Evolutionary conservation across 2,113 vertebrate genomes (phyloP), one percentile per base, ranked within the genome.

Genomic region (Camelus bactrianus): DNA sequence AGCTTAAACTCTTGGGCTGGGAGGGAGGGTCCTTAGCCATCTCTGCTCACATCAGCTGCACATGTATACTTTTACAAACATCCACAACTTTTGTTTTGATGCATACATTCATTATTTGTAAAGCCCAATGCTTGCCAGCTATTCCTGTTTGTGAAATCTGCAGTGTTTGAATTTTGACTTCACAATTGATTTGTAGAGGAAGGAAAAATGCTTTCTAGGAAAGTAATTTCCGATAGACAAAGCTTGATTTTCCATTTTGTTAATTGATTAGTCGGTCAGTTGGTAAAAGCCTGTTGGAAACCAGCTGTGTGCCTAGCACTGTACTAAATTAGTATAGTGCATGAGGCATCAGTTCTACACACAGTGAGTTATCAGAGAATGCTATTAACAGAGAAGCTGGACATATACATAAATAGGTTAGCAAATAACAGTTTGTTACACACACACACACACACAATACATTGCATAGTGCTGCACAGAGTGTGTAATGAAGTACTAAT

Each of bases 111-210:
- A 86, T 97, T 95, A 96, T 96, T 81, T 91, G 93, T 60, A 77
- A 83, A 95, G 46, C 42, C 79, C 60, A 64, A 48, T 80, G 60
- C 69, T 69, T 95, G 73, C 82, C 93, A 96, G 69, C 94, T 86
- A 96, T 75, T 93, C 79, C 82, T 93, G 32, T 84, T 94, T 97
- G 58, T 93, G 58, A 97, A 98, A 97, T 94, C 79, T 94, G 95
- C 97, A 93, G 58, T 67, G 96, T 96, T 97, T 92, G 96, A 93
- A 91, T 97, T 96, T 89, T 81, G 65, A 96, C 93, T 96, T 94
- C 87, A 89, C 86, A 97, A 96, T 94, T 96, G 97, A 98, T 98
- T 95, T 97, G n/a, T 95, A 96, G 96, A 97, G 93, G 97, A 96
- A 97, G 95, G 93, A 92, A 96, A 97, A 93, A 83, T 95, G 92